Percentiles rank a stretch among this genome's conserved stretches.
Evolutionary conservation across 2,797 vertebrate species (phyloP).

Genomic region (Sebastes nivosus): DNA sequence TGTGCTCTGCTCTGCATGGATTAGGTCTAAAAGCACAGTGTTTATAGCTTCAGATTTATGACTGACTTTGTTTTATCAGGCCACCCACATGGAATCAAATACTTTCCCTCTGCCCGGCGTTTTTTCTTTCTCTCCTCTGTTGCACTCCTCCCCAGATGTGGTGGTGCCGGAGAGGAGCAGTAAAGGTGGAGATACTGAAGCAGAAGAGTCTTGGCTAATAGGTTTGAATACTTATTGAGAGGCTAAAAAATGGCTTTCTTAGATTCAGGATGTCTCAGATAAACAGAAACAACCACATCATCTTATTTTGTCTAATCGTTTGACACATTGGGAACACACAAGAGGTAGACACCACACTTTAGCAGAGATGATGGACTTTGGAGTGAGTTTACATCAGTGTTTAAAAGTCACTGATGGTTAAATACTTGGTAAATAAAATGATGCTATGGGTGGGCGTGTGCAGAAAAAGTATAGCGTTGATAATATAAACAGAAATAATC

Average conservation of each 20-base stretch:
- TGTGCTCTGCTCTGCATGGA: constrained; percentile 46
- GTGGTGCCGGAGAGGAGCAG: neutral
- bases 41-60: constrained; percentile 69
- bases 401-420: neutral
- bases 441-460: neutral
- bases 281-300: too few species aligned
- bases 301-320: too few species aligned
- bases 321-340: neutral
- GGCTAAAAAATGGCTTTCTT: neutral
- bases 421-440: neutral
- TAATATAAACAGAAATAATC: neutral
- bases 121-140: constrained; percentile 21
- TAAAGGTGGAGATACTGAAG: neutral
- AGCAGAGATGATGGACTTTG: neutral
- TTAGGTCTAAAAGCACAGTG: constrained; percentile 63
- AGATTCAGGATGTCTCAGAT: neutral
- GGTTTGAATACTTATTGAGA: neutral
- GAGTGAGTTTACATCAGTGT: neutral
- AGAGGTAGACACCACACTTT: neutral
- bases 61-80: constrained; percentile 70
- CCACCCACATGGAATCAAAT: constrained; percentile 69
- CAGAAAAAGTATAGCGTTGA: neutral
- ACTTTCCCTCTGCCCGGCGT: constrained; percentile 14
- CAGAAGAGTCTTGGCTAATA: neutral
- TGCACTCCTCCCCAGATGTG: neutral